Conservation (phyloP, 2,888 invertebrate genomes). For the Spatulosminthurus flaviceps region DNA sequence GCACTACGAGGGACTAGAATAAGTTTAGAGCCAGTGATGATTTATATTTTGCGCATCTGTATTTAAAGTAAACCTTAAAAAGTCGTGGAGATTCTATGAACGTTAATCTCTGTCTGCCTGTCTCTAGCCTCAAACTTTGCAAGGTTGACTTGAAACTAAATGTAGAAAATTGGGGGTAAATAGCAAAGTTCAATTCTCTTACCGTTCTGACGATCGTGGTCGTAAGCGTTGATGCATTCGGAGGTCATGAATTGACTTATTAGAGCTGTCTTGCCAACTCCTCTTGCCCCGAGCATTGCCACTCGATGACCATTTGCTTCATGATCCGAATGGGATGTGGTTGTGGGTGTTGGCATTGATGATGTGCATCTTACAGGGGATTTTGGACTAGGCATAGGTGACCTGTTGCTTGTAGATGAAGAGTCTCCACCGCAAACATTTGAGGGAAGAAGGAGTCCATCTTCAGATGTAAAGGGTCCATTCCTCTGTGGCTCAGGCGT, state of each 20-base stretch:
- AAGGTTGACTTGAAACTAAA: too few relatives aligned
- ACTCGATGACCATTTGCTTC: conserved; percentile 72
- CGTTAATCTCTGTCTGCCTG: too few relatives aligned
- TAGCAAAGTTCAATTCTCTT: conserved; percentile 64
- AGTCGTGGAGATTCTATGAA: too few relatives aligned
- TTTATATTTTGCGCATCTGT: too few relatives aligned
- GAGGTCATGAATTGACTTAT: conserved; percentile 89
- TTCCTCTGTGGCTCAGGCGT: conserved; percentile 57
- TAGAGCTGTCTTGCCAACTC: conserved; percentile 86
- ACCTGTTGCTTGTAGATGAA: conserved; percentile 38
- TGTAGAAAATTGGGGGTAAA: too few relatives aligned
- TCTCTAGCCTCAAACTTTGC: too few relatives aligned
- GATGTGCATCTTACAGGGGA: conserved; percentile 51
- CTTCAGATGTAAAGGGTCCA: conserved; percentile 60
- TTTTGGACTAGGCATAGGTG: conserved; percentile 68
- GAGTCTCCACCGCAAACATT: conserved; percentile 36
- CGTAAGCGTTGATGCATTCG: conserved; percentile 93
- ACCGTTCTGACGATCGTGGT: conserved; percentile 87
- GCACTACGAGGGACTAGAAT: too few relatives aligned
- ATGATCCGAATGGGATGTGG: conserved; percentile 29
- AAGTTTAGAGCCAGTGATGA: too few relatives aligned
- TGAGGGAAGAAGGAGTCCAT: conserved; percentile 59
- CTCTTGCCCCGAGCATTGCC: conserved; percentile 80
- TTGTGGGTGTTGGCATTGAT: conserved; percentile 43
- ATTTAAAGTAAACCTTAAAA: too few relatives aligned